Percentiles rank a stretch among this genome's conserved stretches.
Evolutionary conservation across 2,113 vertebrate genomes (phyloP).

Genomic region (Indicator indicator): DNA sequence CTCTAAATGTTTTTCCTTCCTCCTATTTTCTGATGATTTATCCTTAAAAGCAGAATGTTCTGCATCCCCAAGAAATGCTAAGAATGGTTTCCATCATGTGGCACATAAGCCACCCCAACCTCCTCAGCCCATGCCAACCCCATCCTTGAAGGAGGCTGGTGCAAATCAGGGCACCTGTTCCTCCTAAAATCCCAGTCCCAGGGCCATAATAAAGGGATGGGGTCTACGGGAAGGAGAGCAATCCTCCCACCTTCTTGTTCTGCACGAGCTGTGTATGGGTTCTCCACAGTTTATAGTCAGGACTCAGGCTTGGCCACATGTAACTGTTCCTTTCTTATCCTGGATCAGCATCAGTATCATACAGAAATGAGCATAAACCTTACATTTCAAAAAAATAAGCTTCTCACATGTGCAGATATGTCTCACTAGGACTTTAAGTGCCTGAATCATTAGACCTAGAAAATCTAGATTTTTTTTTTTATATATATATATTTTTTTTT

Average conservation of each 20-base stretch:
- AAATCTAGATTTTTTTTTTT: background rate
- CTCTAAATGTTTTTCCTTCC: background rate
- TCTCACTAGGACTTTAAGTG: background rate
- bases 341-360: background rate
- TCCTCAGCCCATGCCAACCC: background rate
- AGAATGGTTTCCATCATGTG: background rate
- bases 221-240: background rate
- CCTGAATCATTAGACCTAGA: background rate
- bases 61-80: background rate
- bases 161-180: accelerated
- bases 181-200: background rate
- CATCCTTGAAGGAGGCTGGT: accelerated
- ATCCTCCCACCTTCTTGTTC: background rate
- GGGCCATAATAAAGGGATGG: accelerated
- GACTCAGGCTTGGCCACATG: accelerated
- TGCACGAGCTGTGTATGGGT: accelerated
- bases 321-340: background rate
- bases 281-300: background rate
- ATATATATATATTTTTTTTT: too few relatives aligned
- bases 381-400: background rate
- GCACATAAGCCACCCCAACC: background rate
- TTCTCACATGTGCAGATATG: accelerated
- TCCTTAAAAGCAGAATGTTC: background rate
- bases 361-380: background rate
- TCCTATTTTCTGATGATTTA: background rate